These are phyloP conservation scores for Latrodectus hesperus DNA, from an alignment of 2,888 invertebrate genomes.

Conservation along the genomic window DNA sequence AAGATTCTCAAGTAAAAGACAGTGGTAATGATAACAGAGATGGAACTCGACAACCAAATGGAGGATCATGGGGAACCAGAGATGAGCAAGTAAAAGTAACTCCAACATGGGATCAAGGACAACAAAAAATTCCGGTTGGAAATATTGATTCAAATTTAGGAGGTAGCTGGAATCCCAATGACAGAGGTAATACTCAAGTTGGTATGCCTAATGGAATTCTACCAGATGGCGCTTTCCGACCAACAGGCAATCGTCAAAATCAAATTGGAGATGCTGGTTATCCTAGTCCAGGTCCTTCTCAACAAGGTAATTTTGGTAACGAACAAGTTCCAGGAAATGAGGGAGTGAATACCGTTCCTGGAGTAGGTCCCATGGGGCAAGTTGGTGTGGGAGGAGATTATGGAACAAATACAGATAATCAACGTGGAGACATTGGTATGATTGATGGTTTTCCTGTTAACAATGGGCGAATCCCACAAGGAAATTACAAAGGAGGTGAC, in stretches of 20 bases:
- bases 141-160: neutral
- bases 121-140: neutral
- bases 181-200: neutral
- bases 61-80: neutral
- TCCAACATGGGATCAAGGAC: conserved; percentile 3
- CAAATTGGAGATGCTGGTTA: neutral
- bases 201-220: neutral
- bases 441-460: conserved; percentile 4
- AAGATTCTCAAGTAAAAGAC: conserved; percentile 29
- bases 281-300: neutral
- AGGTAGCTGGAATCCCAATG: conserved; percentile 5
- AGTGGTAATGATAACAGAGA: neutral
- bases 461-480: conserved; percentile 30
- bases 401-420: conserved; percentile 12
- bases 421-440: neutral
- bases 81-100: conserved; percentile 22
- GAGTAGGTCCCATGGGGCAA: neutral
- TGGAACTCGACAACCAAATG: no score
- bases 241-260: conserved; percentile 1
- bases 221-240: neutral
- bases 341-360: neutral
- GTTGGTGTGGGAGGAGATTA: conserved; percentile 10
- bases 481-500: conserved; percentile 59
- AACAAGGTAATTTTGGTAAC: neutral
- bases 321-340: neutral